Evolutionary conservation across 2,113 vertebrate genomes (phyloP).

Genomic region (Lepus timidus): DNA sequence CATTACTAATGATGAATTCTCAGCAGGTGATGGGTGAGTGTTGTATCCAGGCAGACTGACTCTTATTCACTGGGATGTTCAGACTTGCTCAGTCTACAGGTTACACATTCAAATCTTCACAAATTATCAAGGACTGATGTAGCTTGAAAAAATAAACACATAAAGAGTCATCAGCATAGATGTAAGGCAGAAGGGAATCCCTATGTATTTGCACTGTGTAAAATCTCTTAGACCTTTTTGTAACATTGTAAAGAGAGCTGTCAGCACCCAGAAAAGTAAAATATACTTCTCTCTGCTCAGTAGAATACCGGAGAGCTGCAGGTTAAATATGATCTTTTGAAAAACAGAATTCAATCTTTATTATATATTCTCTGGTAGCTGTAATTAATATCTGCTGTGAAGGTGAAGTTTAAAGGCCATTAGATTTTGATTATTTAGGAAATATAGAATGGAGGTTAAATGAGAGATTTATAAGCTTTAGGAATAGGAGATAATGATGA

Average conservation of each 20-base stretch:
- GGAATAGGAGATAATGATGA: neutral
- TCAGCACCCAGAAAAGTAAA: neutral
- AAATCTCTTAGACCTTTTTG: neutral
- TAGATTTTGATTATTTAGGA: neutral
- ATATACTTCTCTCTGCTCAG: neutral
- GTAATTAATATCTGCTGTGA: conserved; percentile 6
- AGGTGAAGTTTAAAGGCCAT: neutral
- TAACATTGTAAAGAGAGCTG: neutral
- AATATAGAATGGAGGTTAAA: neutral
- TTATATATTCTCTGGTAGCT: neutral
- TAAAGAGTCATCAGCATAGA: neutral
- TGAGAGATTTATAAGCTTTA: neutral
- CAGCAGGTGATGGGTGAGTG: neutral
- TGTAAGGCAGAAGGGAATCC: neutral
- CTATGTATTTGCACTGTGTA: neutral
- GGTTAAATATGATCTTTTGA: conserved; percentile 1
- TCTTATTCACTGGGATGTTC: neutral
- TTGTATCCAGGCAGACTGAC: neutral
- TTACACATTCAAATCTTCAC: neutral
- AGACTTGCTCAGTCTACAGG: neutral
- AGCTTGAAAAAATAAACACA: neutral
- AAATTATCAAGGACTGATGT: neutral
- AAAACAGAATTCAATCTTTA: neutral
- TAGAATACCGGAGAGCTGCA: neutral
- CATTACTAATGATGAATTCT: neutral